These are phyloP conservation scores for Microtus oregoni DNA, from an alignment of 2,113 vertebrate species.

Conservation along the genomic window DNA sequence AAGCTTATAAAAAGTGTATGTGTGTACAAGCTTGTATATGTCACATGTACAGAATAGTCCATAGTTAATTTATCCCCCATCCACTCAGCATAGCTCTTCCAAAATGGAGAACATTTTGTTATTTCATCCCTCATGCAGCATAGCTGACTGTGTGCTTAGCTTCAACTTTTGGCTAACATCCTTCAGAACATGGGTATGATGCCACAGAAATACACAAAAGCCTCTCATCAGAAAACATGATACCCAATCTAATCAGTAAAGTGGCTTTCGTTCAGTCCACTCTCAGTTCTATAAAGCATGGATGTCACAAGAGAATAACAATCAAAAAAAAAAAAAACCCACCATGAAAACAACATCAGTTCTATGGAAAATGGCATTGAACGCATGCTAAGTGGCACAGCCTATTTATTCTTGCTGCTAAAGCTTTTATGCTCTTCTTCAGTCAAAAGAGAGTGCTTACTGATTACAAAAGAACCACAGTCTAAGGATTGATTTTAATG, in stretches of 20 bases:
- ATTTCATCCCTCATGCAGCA: not conserved
- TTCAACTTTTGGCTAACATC: not conserved
- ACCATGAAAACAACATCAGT: not conserved
- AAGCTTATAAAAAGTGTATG: not conserved
- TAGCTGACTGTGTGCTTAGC: not conserved
- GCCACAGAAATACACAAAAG: not conserved
- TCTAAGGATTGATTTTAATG: slow-evolving; percentile 57
- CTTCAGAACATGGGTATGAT: not conserved
- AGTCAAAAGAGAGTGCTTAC: slow-evolving; percentile 38
- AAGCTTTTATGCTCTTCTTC: not conserved
- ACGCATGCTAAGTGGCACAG: not conserved
- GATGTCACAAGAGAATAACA: slow-evolving; percentile 17
- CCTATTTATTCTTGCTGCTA: not conserved
- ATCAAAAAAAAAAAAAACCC: not conserved
- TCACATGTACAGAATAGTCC: not conserved
- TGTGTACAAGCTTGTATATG: rapidly evolving
- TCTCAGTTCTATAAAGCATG: not conserved
- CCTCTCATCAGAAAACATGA: not conserved
- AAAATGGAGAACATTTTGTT: not conserved
- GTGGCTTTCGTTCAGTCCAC: not conserved
- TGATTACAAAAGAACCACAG: slow-evolving; percentile 44
- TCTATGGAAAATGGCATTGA: slow-evolving; percentile 31
- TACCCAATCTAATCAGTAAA: not conserved
- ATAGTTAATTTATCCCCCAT: not conserved
- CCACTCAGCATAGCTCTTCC: not conserved